Conservation (phyloP, 23 tunicate genomes). For the Diplosoma virens region DNA sequence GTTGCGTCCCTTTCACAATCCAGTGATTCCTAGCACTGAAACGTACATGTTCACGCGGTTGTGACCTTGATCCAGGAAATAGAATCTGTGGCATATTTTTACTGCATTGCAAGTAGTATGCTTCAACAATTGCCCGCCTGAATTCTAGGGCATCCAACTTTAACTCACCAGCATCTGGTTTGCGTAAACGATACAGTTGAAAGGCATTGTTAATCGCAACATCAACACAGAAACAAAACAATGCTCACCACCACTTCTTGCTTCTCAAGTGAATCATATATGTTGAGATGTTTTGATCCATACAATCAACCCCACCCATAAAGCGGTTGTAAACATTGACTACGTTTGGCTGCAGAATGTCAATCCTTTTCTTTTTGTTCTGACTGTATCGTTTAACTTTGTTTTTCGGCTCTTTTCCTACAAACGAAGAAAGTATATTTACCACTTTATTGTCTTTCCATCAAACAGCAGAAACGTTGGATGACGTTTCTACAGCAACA, state of each 20-base stretch:
- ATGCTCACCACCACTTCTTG: conserved; percentile 37
- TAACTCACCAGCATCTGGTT: too few relatives aligned
- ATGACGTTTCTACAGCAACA: not conserved
- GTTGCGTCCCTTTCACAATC: too few relatives aligned
- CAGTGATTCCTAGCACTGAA: too few relatives aligned
- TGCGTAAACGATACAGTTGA: not conserved
- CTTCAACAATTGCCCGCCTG: too few relatives aligned
- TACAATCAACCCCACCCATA: conserved; percentile 7
- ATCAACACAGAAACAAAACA: conserved; percentile 20
- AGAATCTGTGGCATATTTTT: too few relatives aligned
- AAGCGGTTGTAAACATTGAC: not conserved
- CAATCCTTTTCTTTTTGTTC: not conserved
- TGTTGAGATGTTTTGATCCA: too few relatives aligned
- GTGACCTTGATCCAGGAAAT: too few relatives aligned
- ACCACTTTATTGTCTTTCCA: conserved; percentile 23
- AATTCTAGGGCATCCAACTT: too few relatives aligned
- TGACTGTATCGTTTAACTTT: conserved; percentile 11
- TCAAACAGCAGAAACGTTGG: conserved; percentile 1
- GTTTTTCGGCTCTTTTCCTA: not conserved
- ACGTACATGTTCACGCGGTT: too few relatives aligned
- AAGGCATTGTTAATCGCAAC: conserved; percentile 28
- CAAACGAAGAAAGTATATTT: not conserved
- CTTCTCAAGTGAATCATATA: conserved; percentile 31
- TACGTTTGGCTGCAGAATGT: conserved; percentile 8
- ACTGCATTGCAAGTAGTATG: too few relatives aligned